phyloP scores from a whole-genome alignment of 2,113 vertebrate genomes.

The Pardalotus punctatus region DNA sequence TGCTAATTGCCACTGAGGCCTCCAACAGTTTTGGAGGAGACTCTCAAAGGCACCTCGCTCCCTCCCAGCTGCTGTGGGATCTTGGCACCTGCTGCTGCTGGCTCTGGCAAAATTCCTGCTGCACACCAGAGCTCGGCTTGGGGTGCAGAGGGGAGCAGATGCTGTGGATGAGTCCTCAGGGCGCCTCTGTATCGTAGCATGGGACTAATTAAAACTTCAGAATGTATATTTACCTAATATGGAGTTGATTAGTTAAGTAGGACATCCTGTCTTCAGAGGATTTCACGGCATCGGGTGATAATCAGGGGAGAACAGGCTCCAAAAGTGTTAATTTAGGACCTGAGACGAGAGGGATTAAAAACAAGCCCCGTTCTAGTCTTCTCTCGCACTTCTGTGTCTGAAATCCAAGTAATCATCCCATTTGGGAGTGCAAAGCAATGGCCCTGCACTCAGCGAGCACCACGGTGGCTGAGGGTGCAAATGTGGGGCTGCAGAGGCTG shows the following conservation, averaged over 20 bases:
- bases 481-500: fast-evolving
- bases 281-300: not conserved
- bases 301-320: conserved; percentile 31
- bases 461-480: not conserved
- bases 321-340: conserved; percentile 43
- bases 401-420: conserved; percentile 4
- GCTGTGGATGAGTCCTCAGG: not conserved
- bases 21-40: not conserved
- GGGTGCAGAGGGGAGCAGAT: not conserved
- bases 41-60: not conserved
- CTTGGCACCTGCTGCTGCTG: not conserved
- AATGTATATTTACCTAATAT: conserved; percentile 51
- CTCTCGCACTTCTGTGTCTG: not conserved
- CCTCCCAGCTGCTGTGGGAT: not conserved
- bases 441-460: not conserved
- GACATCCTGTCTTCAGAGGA: conserved; percentile 54
- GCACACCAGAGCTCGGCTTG: fast-evolving
- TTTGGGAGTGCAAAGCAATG: not conserved
- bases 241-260: conserved; percentile 25
- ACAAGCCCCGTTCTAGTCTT: not conserved
- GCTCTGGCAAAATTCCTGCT: not conserved
- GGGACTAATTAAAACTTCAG: conserved; percentile 53
- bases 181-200: not conserved
- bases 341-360: not conserved
- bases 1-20: not conserved